Conservation (phyloP, 2,797 vertebrate species). For the Carduelis carduelis region DNA sequence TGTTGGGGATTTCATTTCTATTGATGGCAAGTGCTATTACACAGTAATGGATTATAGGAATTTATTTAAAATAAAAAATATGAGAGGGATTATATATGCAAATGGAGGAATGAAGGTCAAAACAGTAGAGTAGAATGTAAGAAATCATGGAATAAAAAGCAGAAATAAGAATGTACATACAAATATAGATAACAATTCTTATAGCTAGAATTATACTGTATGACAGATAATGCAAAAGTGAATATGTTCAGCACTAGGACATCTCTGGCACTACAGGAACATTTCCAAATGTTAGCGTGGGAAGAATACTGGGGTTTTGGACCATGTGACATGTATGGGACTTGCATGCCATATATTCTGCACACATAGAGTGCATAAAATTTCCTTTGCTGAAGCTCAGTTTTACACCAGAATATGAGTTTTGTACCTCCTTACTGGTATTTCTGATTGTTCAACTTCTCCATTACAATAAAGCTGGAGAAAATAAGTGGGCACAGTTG, state of each 20-base stretch:
- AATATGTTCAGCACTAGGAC: background rate
- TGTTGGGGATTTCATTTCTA: constrained; percentile 49
- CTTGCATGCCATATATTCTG: background rate
- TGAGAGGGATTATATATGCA: constrained; percentile 41
- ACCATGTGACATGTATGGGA: background rate
- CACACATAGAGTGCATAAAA: background rate
- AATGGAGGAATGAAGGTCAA: background rate
- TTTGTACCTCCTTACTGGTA: background rate
- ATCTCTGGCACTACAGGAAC: background rate
- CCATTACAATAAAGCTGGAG: background rate
- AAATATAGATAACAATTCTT: background rate
- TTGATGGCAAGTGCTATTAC: constrained; percentile 51
- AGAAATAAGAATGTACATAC: background rate
- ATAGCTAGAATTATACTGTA: background rate
- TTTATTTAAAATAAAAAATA: constrained; percentile 40
- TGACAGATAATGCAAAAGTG: background rate
- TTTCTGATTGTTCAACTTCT: background rate
- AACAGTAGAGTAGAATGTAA: background rate
- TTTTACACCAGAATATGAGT: background rate
- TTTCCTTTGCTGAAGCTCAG: background rate
- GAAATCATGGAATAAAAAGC: background rate
- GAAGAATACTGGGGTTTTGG: background rate
- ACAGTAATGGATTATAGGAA: constrained; percentile 37
- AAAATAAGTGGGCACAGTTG: background rate
- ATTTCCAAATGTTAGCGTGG: background rate